Base-by-base conservation (phyloP, 2,113 vertebrate species). In the Suncus etruscus region DNA sequence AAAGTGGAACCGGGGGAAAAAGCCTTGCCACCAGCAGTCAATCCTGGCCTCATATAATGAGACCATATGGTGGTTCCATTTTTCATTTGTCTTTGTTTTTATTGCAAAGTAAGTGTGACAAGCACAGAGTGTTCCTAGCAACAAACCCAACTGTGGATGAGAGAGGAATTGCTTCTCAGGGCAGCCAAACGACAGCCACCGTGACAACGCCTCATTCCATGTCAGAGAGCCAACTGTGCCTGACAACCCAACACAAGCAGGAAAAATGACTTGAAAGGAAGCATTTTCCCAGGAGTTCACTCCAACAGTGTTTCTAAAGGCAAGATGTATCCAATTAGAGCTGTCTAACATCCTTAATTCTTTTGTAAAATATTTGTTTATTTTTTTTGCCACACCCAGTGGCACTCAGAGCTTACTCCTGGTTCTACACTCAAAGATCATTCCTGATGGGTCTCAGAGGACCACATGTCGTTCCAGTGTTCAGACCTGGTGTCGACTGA, bases 51-150 rank as follows among this genome's bases (percentile, higher is more conserved):
- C 63, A 27, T 51, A 65, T 47, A 74, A 54, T 0, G 0, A 83
- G 66, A 79, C 83, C 95, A 95, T 69, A 83, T 86, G 92, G 93
- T 85, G 65, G 83, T 68, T 92, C 29, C 76, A 90, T 94, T 85
- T 76, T 77, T 84, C 31, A 47, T 74, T 79, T 66, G 70, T 47
- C 72, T 95, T 94, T 94, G 95, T 95, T 94, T 95, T 94, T 66
- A n/a, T 45, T 74, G 58, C 61, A 47, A 86, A 76, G 91, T 82
- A 69, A 88, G 69, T 25, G 14, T 10, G 16, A 63, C 16, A 47
- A 94, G 90, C 90, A 95, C 93, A 95, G 72, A 66, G 63, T 94
- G 93, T 94, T 92, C 93, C 90, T 88, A 91, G 92, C 88, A 87
- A 90, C 75, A 61, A 58, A 76, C 75, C 2, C 29, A 69, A 29